Evolutionary conservation across 2,113 vertebrate species (phyloP).

Genomic region (Dicaeum eximium): DNA sequence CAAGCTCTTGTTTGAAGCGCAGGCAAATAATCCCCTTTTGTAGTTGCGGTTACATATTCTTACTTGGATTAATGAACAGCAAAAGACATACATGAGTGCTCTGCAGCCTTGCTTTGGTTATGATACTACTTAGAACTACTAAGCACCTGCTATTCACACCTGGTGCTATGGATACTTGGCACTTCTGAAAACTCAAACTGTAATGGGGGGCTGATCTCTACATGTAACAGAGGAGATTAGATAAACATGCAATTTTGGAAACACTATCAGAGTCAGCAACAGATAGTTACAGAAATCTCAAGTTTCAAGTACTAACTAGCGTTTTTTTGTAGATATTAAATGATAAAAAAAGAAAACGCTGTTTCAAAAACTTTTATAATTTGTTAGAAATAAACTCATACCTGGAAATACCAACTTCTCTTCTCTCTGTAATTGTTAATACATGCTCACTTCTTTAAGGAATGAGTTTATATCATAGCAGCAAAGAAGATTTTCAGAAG

Average conservation of each 20-base stretch:
- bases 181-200: not conserved
- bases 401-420: not conserved
- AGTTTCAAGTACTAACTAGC: not conserved
- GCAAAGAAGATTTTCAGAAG: not conserved
- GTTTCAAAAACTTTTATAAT: not conserved
- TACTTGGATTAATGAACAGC: not conserved
- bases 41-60: not conserved
- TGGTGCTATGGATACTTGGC: not conserved
- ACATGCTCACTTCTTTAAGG: not conserved
- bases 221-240: not conserved
- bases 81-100: not conserved
- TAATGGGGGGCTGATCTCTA: not conserved
- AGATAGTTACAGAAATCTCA: not conserved
- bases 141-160: not conserved
- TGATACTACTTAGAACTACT: not conserved
- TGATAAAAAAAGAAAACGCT: not conserved
- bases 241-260: not conserved
- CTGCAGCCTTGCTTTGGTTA: not conserved
- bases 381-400: not conserved
- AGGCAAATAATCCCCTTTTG: not conserved
- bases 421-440: not conserved
- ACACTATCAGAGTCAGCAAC: not conserved
- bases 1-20: not conserved
- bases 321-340: not conserved
- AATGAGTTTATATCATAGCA: not conserved